Conservation (phyloP, 1,140 invertebrate genomes). For the Calephelis nemesis region DNA sequence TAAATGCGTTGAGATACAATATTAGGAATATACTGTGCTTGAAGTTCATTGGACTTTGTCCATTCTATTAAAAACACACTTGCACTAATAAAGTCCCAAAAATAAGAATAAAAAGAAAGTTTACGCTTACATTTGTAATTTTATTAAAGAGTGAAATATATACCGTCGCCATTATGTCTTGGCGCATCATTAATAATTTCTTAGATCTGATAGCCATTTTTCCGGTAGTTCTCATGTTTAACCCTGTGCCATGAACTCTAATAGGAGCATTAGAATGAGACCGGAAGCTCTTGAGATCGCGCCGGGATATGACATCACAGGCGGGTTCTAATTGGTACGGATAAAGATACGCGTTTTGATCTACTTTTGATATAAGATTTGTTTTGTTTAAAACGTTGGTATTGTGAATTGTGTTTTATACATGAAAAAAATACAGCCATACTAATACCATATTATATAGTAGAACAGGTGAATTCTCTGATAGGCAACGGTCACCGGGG, state of each 20-base stretch:
- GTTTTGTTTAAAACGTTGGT: not conserved
- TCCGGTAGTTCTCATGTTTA: constrained; percentile 5
- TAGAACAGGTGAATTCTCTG: too few species aligned
- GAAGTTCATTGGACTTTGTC: too few species aligned
- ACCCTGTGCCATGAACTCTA: constrained; percentile 27
- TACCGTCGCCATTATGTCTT: not conserved
- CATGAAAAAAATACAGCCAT: too few species aligned
- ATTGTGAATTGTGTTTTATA: too few species aligned
- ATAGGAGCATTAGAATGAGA: constrained; percentile 12
- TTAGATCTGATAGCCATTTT: not conserved
- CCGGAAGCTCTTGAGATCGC: constrained; percentile 17
- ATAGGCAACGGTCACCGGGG: too few species aligned
- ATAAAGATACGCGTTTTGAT: constrained; percentile 12
- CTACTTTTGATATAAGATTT: constrained; percentile 10
- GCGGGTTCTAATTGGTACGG: constrained; percentile 7
- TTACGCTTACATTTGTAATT: not conserved
- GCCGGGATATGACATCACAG: constrained; percentile 16
- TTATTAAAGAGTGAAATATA: not conserved
- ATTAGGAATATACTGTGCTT: too few species aligned
- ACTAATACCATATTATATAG: too few species aligned
- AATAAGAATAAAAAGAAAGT: too few species aligned
- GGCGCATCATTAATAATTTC: not conserved
- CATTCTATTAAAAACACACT: too few species aligned
- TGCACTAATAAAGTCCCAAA: too few species aligned
- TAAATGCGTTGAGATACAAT: too few species aligned